Conservation (phyloP, 2,113 vertebrate genomes). For the Embiotoca jacksoni region DNA sequence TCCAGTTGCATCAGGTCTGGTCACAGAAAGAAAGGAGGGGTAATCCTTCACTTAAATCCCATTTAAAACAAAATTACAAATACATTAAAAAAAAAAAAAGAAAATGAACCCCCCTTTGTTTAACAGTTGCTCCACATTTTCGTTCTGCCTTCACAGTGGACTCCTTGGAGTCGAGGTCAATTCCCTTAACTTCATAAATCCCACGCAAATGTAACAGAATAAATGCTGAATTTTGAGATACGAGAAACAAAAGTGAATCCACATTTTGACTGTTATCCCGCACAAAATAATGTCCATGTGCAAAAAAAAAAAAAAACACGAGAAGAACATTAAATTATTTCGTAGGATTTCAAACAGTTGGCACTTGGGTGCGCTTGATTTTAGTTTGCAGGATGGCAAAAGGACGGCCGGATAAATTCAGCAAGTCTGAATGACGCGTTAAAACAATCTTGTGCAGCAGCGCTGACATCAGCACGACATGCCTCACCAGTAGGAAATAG, state of each 20-base stretch:
- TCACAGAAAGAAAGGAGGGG: constrained; percentile 53
- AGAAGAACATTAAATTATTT: background rate
- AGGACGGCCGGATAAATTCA: background rate
- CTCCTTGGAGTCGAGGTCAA: constrained; percentile 46
- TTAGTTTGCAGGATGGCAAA: background rate
- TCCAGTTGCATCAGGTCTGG: constrained; percentile 78
- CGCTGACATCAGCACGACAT: too few species aligned
- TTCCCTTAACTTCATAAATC: constrained; percentile 25
- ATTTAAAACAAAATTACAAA: constrained; percentile 35
- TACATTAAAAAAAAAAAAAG: background rate
- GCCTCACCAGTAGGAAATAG: too few species aligned
- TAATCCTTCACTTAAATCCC: constrained; percentile 68
- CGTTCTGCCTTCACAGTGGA: constrained; percentile 65
- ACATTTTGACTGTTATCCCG: too few species aligned
- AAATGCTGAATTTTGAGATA: background rate
- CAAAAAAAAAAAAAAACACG: constrained; percentile 22
- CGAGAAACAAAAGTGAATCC: too few species aligned
- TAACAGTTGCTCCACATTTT: constrained; percentile 23
- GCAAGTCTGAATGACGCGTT: background rate
- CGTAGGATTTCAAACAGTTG: background rate
- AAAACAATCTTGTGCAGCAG: too few species aligned
- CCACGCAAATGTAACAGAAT: constrained; percentile 31
- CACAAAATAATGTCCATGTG: background rate
- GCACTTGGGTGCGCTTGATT: constrained; percentile 55
- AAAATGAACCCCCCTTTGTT: constrained; percentile 53